These are phyloP conservation scores for Pachymerium ferrugineum DNA, from an alignment of 2,888 invertebrate species.

Conservation along the genomic window DNA sequence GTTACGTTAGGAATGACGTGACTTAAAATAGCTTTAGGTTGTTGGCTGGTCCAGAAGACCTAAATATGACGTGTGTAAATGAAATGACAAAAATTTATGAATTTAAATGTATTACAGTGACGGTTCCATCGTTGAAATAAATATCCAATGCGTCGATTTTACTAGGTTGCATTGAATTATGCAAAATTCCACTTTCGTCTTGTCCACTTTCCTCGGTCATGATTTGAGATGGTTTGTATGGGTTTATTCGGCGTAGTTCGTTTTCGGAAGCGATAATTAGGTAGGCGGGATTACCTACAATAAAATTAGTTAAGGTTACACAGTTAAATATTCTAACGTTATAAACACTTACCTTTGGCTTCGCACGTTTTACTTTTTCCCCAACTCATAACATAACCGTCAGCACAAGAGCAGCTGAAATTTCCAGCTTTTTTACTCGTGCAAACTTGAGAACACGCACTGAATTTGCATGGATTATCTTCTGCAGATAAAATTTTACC, in stretches of 20 bases:
- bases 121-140: constrained; percentile 44
- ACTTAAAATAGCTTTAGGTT: constrained; percentile 38
- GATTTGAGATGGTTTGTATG: constrained; percentile 55
- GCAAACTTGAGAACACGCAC: constrained; percentile 72
- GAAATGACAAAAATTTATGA: neutral
- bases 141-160: constrained; percentile 56
- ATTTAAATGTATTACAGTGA: constrained; percentile 6
- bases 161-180: constrained; percentile 45
- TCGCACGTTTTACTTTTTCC: constrained; percentile 43
- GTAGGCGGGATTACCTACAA: constrained; percentile 55
- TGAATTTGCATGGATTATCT: constrained; percentile 51
- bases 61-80: no score
- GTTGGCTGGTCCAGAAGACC: constrained; percentile 39
- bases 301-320: constrained; percentile 28
- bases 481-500: constrained; percentile 44
- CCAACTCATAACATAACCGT: constrained; percentile 54
- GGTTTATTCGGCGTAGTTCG: constrained; percentile 59
- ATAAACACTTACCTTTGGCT: constrained; percentile 41
- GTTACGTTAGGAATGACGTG: constrained; percentile 30
- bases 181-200: constrained; percentile 41
- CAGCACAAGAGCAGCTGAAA: constrained; percentile 58
- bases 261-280: constrained; percentile 61
- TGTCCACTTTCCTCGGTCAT: constrained; percentile 41
- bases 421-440: constrained; percentile 56
- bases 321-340: constrained; percentile 35